Evolutionary conservation across 2,888 invertebrate genomes (phyloP).

Genomic region (Lycophotia porphyrea): DNA sequence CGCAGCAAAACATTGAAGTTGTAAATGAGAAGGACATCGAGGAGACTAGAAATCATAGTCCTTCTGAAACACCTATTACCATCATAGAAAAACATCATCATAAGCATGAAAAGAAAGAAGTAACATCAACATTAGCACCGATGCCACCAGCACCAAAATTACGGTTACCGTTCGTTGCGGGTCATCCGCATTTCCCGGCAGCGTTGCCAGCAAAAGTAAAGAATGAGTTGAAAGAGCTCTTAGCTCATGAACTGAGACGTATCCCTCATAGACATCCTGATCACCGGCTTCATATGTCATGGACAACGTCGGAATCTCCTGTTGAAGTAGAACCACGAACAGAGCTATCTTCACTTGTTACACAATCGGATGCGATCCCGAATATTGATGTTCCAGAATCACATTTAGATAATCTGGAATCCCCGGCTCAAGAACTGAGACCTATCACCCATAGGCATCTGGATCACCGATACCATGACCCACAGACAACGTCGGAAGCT

Average conservation of each 20-base stretch:
- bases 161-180: not conserved
- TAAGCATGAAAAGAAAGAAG: conserved; percentile 3
- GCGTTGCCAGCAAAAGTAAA: conserved; percentile 58
- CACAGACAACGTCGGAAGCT: not conserved
- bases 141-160: conserved; percentile 22
- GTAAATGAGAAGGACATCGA: conserved; percentile 15
- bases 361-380: not conserved
- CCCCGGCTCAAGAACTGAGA: not conserved
- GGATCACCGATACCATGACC: not conserved
- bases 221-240: conserved; percentile 60
- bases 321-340: not conserved
- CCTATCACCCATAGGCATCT: not conserved
- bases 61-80: not conserved
- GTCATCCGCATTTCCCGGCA: conserved; percentile 11
- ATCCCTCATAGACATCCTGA: not conserved
- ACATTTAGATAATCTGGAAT: conserved; percentile 40
- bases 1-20: not conserved
- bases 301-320: not conserved
- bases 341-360: not conserved
- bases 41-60: not conserved
- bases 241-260: not conserved
- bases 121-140: conserved; percentile 17
- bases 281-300: not conserved
- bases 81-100: not conserved
- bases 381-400: conserved; percentile 1